Conservation (phyloP, 2,113 vertebrate species). For the Motacilla alba region DNA sequence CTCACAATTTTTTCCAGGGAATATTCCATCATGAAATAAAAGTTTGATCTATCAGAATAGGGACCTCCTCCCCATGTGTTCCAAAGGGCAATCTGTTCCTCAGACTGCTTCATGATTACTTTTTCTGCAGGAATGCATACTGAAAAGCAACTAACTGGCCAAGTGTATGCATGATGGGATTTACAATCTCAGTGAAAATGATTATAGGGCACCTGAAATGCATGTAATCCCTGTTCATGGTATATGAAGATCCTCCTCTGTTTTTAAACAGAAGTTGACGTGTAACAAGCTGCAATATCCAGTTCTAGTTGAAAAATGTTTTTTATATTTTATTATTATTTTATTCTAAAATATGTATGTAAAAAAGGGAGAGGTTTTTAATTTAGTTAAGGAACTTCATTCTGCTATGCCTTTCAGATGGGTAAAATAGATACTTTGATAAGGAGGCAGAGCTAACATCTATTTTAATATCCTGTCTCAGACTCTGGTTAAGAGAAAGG, state of each 20-base stretch:
- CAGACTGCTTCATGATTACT: background rate
- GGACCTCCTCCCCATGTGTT: background rate
- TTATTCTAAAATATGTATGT: background rate
- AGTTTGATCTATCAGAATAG: background rate
- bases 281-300: background rate
- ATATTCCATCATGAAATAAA: background rate
- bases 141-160: background rate
- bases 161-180: background rate
- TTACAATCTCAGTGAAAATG: background rate
- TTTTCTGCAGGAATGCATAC: background rate
- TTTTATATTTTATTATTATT: background rate
- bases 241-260: background rate
- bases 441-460: background rate
- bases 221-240: background rate
- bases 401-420: background rate
- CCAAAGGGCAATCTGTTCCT: background rate
- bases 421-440: background rate
- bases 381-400: background rate
- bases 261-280: background rate
- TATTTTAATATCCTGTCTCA: background rate
- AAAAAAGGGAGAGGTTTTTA: background rate
- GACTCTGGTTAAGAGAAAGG: background rate
- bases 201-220: background rate
- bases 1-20: constrained; percentile 21
- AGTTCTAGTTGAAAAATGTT: background rate